phyloP scores from a whole-genome alignment of 92 coral and sea anemone genomes.

The Palythoa grandis region DNA sequence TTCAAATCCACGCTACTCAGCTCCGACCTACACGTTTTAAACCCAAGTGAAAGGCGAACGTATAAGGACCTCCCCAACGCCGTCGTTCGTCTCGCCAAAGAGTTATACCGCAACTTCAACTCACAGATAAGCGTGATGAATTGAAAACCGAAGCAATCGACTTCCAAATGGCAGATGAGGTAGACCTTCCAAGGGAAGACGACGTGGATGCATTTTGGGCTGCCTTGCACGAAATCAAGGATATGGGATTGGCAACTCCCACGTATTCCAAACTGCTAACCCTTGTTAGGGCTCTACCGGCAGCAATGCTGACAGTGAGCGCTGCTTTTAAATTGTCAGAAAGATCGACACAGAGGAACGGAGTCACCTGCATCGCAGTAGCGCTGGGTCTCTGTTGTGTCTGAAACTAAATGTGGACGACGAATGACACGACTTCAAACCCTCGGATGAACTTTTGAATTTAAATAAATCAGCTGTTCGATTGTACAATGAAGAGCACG shows the following conservation, averaged over 20 bases:
- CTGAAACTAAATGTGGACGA: slow-evolving; percentile 22
- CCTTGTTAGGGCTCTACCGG: slow-evolving; percentile 11
- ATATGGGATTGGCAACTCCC: not conserved
- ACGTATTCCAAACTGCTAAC: slow-evolving; percentile 17
- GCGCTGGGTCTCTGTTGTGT: slow-evolving; percentile 11
- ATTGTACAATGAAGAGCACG: slow-evolving; percentile 16
- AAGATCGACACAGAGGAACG: slow-evolving; percentile 29
- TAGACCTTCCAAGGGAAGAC: not conserved
- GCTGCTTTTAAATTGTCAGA: slow-evolving; percentile 3
- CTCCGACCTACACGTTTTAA: slow-evolving; percentile 38
- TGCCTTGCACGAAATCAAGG: not conserved
- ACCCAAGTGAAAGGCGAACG: slow-evolving; percentile 42
- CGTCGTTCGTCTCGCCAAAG: slow-evolving; percentile 38
- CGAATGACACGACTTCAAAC: slow-evolving; percentile 21
- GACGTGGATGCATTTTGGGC: not conserved
- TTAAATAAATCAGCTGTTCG: slow-evolving; percentile 18
- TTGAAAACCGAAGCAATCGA: slow-evolving; percentile 40
- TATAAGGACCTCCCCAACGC: slow-evolving; percentile 45
- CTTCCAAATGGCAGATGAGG: slow-evolving; percentile 20
- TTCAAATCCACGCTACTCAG: slow-evolving; percentile 43
- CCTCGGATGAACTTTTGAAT: not conserved
- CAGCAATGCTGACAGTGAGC: slow-evolving; percentile 1
- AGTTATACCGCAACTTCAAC: slow-evolving; percentile 37
- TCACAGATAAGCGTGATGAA: slow-evolving; percentile 27
- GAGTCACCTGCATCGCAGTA: slow-evolving; percentile 26